Evolutionary conservation across 2,888 invertebrate genomes (phyloP).

Genomic region (Lasioglossum oenotherae): DNA sequence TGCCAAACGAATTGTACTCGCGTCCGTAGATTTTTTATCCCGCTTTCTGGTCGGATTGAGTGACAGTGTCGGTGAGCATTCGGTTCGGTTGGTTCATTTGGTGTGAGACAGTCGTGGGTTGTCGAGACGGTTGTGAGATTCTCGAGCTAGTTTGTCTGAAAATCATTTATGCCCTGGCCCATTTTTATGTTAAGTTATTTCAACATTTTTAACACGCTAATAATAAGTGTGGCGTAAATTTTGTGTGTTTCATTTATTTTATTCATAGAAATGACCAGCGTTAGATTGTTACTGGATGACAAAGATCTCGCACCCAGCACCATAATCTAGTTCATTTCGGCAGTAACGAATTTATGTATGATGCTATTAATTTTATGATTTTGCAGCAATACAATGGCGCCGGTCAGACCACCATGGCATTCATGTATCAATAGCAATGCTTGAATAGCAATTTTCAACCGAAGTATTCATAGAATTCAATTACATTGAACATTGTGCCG

Average conservation of each 20-base stretch:
- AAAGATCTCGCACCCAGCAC: too few species aligned
- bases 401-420: too few species aligned
- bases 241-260: neutral
- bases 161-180: too few species aligned
- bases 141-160: neutral
- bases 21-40: neutral
- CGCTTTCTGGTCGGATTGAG: neutral
- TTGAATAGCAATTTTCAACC: too few species aligned
- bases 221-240: neutral
- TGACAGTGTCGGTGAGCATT: neutral
- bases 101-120: neutral
- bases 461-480: too few species aligned
- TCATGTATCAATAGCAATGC: too few species aligned
- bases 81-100: neutral
- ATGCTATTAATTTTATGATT: neutral
- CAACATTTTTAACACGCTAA: neutral
- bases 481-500: too few species aligned
- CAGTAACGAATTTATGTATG: too few species aligned
- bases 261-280: neutral
- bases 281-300: neutral
- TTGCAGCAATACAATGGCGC: too few species aligned
- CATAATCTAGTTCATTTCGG: too few species aligned
- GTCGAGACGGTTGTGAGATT: neutral
- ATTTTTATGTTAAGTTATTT: too few species aligned
- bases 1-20: neutral